Percentiles rank a stretch among this genome's conserved stretches.
Conservation (phyloP, 2,888 invertebrate species). For the Limnephilus marmoratus region DNA sequence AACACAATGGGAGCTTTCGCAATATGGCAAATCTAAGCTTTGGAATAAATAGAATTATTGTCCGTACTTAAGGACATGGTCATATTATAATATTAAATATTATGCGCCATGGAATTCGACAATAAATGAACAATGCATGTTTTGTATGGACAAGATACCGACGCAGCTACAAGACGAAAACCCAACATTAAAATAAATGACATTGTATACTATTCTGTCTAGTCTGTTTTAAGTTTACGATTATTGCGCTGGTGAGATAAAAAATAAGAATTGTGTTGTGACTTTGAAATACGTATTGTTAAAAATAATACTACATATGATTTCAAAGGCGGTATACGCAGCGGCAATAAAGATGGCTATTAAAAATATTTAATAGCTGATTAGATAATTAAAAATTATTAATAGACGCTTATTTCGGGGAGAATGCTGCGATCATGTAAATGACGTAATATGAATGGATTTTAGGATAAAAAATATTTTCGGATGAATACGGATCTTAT, state of each 20-base stretch:
- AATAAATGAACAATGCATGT: too few species aligned
- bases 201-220: not conserved
- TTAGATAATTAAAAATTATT: slow-evolving; percentile 2
- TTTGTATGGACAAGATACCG: not conserved
- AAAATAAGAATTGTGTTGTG: slow-evolving; percentile 5
- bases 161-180: not conserved
- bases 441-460: not conserved
- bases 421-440: not conserved
- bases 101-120: too few species aligned
- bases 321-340: slow-evolving; percentile 4
- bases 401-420: slow-evolving; percentile 8
- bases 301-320: not conserved
- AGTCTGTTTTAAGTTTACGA: not conserved
- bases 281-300: slow-evolving; percentile 25
- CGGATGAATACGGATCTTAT: not conserved
- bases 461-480: not conserved
- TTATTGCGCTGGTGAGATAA: not conserved
- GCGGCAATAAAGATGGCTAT: slow-evolving; percentile 16
- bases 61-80: not conserved
- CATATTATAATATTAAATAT: too few species aligned
- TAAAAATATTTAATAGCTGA: slow-evolving; percentile 5
- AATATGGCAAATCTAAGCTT: not conserved
- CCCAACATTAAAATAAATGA: slow-evolving; percentile 14
- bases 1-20: slow-evolving; percentile 13
- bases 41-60: not conserved